Evolutionary conservation across 2,113 vertebrate species (phyloP).

Genomic region (Oceanites oceanicus): DNA sequence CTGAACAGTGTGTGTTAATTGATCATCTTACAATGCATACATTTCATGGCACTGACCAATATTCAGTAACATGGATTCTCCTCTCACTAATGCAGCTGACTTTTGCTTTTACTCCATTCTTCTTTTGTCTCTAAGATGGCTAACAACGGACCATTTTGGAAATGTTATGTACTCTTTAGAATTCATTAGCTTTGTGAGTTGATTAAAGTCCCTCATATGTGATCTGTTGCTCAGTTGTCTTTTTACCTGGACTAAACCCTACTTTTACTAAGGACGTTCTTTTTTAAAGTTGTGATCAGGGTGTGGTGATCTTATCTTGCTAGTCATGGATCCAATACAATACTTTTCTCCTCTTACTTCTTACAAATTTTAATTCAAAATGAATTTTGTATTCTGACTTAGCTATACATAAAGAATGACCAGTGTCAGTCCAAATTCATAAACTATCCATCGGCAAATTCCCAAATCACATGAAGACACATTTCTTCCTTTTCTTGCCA

Average conservation of each 20-base stretch:
- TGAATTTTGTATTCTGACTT: background rate
- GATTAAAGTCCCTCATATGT: background rate
- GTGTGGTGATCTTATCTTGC: background rate
- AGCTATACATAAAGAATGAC: background rate
- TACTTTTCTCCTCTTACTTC: background rate
- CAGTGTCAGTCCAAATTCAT: background rate
- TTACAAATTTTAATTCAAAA: background rate
- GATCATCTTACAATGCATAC: background rate
- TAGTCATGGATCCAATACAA: background rate
- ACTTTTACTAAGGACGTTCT: background rate
- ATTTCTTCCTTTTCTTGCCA: slow-evolving; percentile 1
- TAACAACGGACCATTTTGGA: background rate
- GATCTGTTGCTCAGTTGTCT: background rate
- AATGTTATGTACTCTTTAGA: background rate
- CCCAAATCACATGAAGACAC: background rate
- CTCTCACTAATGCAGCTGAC: background rate
- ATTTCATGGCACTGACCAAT: background rate
- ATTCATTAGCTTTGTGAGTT: background rate
- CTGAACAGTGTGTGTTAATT: background rate
- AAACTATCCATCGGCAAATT: background rate
- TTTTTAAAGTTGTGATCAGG: background rate
- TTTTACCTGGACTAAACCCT: background rate
- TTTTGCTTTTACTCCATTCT: background rate
- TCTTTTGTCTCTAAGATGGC: background rate
- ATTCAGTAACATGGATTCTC: background rate